phyloP scores from a whole-genome alignment of 1,140 invertebrate genomes.

The Augochlora pura region DNA sequence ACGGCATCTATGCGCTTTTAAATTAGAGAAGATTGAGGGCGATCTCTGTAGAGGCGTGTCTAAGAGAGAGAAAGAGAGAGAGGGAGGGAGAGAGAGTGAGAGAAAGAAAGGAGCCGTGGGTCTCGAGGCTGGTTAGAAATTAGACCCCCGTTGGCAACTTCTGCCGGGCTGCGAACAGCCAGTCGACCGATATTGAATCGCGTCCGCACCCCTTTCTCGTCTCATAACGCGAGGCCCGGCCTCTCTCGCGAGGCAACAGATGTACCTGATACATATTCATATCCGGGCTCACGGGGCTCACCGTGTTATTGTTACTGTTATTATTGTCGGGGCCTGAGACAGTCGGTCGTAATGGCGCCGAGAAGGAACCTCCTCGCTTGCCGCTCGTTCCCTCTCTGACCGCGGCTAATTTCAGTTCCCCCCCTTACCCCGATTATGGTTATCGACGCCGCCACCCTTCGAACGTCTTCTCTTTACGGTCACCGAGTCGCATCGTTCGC shows the following conservation, averaged over 20 bases:
- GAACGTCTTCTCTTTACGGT: not conserved
- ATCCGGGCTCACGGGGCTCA: conserved; percentile 34
- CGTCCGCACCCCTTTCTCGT: conserved; percentile 64
- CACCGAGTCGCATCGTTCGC: not conserved
- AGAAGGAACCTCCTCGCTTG: not conserved
- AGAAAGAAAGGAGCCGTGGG: no score
- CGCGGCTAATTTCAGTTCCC: conserved; percentile 3
- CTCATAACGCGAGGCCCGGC: conserved; percentile 42
- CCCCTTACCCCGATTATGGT: not conserved
- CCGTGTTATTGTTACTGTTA: conserved; percentile 60
- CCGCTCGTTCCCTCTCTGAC: not conserved
- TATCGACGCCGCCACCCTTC: not conserved
- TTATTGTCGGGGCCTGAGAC: conserved; percentile 46
- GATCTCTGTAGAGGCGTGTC: no score
- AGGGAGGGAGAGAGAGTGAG: no score
- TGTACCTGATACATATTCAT: conserved; percentile 73
- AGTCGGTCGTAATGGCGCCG: conserved; percentile 19
- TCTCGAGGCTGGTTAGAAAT: conserved; percentile 35
- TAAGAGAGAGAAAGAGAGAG: no score
- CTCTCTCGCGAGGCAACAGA: conserved; percentile 64
- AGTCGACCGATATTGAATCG: conserved; percentile 64
- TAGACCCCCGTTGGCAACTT: conserved; percentile 30
- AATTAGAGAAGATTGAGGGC: not conserved
- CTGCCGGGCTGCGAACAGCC: conserved; percentile 28
- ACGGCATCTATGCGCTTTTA: conserved; percentile 1